phyloP scores from a whole-genome alignment of 2,113 vertebrate species.

The Oncorhynchus tshawytscha region DNA sequence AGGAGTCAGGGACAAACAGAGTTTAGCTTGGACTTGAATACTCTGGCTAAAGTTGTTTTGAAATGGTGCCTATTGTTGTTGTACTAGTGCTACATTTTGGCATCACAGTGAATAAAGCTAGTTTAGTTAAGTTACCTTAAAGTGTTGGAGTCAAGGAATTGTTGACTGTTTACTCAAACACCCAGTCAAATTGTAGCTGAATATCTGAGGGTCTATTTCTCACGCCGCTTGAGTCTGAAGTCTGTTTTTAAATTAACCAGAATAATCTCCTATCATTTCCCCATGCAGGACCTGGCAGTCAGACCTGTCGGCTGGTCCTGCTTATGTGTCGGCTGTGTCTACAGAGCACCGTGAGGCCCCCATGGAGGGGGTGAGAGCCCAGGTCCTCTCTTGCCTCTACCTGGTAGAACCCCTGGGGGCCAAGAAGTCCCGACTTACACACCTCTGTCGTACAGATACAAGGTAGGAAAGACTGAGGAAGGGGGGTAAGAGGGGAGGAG shows the following conservation, averaged over 20 bases:
- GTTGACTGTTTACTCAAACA: too few species aligned
- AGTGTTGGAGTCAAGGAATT: too few species aligned
- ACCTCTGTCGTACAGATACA: slow-evolving; percentile 75
- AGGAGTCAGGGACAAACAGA: not conserved
- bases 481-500: not conserved
- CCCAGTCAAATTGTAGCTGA: too few species aligned
- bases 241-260: too few species aligned
- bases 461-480: slow-evolving; percentile 55
- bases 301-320: slow-evolving; percentile 63
- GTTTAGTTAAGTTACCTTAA: too few species aligned
- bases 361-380: slow-evolving; percentile 55
- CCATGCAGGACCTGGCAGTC: slow-evolving; percentile 73
- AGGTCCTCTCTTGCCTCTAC: slow-evolving; percentile 73
- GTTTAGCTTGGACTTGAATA: too few species aligned
- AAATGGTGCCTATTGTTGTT: too few species aligned
- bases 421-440: slow-evolving; percentile 72
- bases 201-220: too few species aligned
- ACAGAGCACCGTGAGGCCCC: slow-evolving; percentile 57
- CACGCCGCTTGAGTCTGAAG: too few species aligned
- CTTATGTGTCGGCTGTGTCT: slow-evolving; percentile 72
- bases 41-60: too few species aligned
- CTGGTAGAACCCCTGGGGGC: slow-evolving; percentile 71
- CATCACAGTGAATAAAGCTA: too few species aligned
- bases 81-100: too few species aligned
- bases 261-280: not conserved